Percentiles rank a stretch among this genome's conserved stretches.
phyloP scores from a whole-genome alignment of 1,140 invertebrate species.

The Heliconius nattereri region DNA sequence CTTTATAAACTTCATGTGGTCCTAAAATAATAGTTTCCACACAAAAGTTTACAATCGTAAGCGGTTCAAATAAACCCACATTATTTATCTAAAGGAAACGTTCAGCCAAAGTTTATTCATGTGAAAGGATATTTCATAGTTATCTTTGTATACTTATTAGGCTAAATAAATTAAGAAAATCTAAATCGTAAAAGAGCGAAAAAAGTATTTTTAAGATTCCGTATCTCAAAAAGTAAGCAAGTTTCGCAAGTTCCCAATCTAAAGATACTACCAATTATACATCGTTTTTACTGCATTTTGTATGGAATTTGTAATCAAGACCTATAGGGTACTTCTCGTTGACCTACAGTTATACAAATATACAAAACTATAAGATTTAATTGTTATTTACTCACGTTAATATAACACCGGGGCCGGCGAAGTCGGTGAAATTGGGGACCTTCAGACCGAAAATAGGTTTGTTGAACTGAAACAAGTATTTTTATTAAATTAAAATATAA shows the following conservation, averaged over 20 bases:
- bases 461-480: constrained; percentile 83
- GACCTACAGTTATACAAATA: neutral
- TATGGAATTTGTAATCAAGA: too few species aligned
- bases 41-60: neutral
- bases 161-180: constrained; percentile 16
- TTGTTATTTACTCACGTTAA: constrained; percentile 85
- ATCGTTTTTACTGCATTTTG: too few species aligned
- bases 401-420: constrained; percentile 96
- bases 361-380: neutral
- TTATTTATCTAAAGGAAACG: neutral
- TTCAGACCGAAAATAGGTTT: constrained; percentile 93
- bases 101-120: neutral
- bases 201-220: too few species aligned
- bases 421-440: constrained; percentile 94
- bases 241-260: too few species aligned
- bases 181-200: too few species aligned
- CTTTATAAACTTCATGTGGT: neutral
- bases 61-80: neutral
- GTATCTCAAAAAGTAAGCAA: too few species aligned
- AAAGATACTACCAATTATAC: too few species aligned
- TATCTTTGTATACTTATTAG: neutral
- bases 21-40: neutral
- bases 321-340: too few species aligned
- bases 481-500: neutral
- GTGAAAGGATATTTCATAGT: neutral